phyloP scores from a whole-genome alignment of 2,113 vertebrate genomes.

The Macrotis lagotis region DNA sequence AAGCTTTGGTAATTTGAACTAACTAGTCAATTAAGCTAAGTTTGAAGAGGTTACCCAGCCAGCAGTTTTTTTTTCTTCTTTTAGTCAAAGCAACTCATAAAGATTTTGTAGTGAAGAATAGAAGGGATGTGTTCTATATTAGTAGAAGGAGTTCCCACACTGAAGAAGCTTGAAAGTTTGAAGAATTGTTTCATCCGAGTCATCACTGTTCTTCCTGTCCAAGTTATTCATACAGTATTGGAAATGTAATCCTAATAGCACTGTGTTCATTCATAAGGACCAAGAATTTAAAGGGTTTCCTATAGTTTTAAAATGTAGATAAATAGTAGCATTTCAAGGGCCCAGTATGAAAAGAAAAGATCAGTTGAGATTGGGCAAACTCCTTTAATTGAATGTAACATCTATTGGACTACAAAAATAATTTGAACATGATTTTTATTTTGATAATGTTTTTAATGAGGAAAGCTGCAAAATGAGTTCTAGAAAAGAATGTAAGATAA shows the following conservation, averaged over 20 bases:
- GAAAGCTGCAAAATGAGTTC: not conserved
- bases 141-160: not conserved
- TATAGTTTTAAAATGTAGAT: slow-evolving; percentile 14
- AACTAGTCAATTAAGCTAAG: not conserved
- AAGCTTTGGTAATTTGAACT: not conserved
- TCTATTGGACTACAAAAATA: not conserved
- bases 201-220: not conserved
- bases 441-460: slow-evolving; percentile 41
- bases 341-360: not conserved
- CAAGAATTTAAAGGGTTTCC: not conserved
- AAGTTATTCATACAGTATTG: not conserved
- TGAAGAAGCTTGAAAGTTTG: not conserved
- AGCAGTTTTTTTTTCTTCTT: not conserved
- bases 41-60: not conserved
- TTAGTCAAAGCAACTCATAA: not conserved
- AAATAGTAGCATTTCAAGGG: not conserved
- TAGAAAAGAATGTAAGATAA: slow-evolving; percentile 13
- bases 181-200: not conserved
- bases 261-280: slow-evolving; percentile 4
- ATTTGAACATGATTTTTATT: slow-evolving; percentile 41
- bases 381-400: slow-evolving; percentile 14
- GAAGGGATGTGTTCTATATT: not conserved
- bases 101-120: not conserved
- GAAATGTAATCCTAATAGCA: slow-evolving; percentile 9
- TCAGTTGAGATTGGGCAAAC: not conserved